phyloP scores from a whole-genome alignment of 2,113 vertebrate genomes.

The Microcebus griseorufus region DNA sequence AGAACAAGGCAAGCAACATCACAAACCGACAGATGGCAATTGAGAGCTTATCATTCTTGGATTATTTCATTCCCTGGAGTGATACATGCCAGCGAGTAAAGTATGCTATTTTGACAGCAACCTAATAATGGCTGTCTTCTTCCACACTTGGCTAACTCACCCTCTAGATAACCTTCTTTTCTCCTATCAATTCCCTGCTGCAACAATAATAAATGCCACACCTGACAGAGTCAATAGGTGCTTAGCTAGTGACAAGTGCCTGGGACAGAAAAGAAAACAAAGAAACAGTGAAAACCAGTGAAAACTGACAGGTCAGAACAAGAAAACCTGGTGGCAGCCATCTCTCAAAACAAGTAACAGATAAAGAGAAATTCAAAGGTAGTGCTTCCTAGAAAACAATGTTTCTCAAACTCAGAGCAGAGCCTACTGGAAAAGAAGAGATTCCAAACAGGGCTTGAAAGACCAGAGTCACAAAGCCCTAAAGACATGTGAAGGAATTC shows the following conservation, averaged over 20 bases:
- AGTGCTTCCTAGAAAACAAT: not conserved
- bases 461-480: not conserved
- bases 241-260: conserved; percentile 8
- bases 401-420: not conserved
- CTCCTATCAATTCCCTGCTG: not conserved
- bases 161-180: conserved; percentile 35
- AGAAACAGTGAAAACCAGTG: not conserved
- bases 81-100: conserved; percentile 25
- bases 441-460: conserved; percentile 25
- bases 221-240: not conserved
- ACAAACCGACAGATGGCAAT: conserved; percentile 64
- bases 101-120: conserved; percentile 53
- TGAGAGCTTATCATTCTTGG: conserved; percentile 61
- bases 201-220: conserved; percentile 39
- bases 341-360: not conserved
- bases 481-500: not conserved
- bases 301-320: not conserved
- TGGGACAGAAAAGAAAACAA: conserved; percentile 38
- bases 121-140: conserved; percentile 53
- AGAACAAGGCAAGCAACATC: conserved; percentile 43
- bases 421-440: not conserved
- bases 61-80: conserved; percentile 66
- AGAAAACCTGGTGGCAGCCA: conserved; percentile 1
- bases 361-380: conserved; percentile 6
- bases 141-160: conserved; percentile 42